Base-by-base conservation (phyloP, 92 coral and sea anemone genomes). In the Paragorgia papillata region DNA sequence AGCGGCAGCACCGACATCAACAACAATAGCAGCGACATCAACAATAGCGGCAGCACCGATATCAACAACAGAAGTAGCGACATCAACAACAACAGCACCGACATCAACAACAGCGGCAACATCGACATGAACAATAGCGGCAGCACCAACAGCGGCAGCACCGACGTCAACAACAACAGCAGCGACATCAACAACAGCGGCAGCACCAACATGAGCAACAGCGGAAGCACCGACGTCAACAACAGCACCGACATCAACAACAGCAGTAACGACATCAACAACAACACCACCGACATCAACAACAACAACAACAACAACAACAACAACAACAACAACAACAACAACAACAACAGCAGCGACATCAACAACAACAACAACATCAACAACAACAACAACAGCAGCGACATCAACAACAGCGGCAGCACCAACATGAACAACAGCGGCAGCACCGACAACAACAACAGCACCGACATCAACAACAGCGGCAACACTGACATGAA, bases 91-190 rank as follows among this genome's bases (percentile, higher is more conserved):
- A 41, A 30, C 51, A 41, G 32, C 37, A 54, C 18, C 62, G 33
- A 39, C 69, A 24, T 8, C 76, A 44, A 80, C 56, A 18, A 43
- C 74, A 15, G 62, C 46, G 15, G 59, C 61, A 41, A 77, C 68
- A 31, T 4, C 10, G 69, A 67, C 14, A 70, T 32, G 29, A 70
- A 27, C 37, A 77, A 77, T 31, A 10, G 10, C 43, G 6, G 43
- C 10, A 37, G 6, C 69, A 24, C 7, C 76, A 44, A 80, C 56
- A 18, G 28, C 74, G 6, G 62, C 46, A 22, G 59, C 61, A 41
- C 68, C 68, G 24, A 10, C 10, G 69, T 57, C 14, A 70, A 43
- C 19, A 70, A 27, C 37, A 77, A 77, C 21, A 10, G 10, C 43
- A 4, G 43, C 10, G 10, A 4, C 69, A 24, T 8, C 76, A 44